Conservation (phyloP, 2,797 vertebrate species). For the Aeoliscus strigatus region DNA sequence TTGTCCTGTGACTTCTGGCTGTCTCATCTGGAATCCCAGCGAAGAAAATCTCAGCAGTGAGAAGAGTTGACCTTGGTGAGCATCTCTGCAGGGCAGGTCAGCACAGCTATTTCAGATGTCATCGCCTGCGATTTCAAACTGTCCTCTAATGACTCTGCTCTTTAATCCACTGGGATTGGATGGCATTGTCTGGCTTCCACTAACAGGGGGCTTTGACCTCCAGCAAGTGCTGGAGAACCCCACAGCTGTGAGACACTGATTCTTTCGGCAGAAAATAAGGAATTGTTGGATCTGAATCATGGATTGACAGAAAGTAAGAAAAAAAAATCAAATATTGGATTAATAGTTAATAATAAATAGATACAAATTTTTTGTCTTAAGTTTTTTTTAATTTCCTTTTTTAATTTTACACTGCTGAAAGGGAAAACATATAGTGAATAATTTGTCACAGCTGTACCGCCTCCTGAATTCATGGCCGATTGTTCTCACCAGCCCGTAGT, state of each 20-base stretch:
- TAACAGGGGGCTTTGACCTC: slow-evolving; percentile 43
- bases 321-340: too few relatives aligned
- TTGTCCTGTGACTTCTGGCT: slow-evolving; percentile 41
- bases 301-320: neutral
- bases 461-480: too few relatives aligned
- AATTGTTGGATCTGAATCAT: too few relatives aligned
- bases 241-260: slow-evolving; percentile 17
- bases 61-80: slow-evolving; percentile 69
- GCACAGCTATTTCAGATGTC: slow-evolving; percentile 71
- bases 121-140: slow-evolving; percentile 61
- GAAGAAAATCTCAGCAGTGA: slow-evolving; percentile 52
- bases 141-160: slow-evolving; percentile 34
- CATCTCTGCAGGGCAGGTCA: slow-evolving; percentile 67
- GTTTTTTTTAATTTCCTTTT: too few relatives aligned
- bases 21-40: slow-evolving; percentile 49
- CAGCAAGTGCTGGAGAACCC: slow-evolving; percentile 25
- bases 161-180: slow-evolving; percentile 6
- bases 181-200: slow-evolving; percentile 35
- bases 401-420: too few relatives aligned
- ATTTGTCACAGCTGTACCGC: too few relatives aligned
- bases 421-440: too few relatives aligned
- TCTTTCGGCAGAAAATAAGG: too few relatives aligned
- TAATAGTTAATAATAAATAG: too few relatives aligned
- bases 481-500: too few relatives aligned
- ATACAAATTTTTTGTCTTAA: too few relatives aligned